Percentiles rank a stretch among this genome's conserved stretches.
These are phyloP conservation scores for Stratiomys singularior DNA, from an alignment of 2,888 invertebrate genomes.

Conservation along the genomic window DNA sequence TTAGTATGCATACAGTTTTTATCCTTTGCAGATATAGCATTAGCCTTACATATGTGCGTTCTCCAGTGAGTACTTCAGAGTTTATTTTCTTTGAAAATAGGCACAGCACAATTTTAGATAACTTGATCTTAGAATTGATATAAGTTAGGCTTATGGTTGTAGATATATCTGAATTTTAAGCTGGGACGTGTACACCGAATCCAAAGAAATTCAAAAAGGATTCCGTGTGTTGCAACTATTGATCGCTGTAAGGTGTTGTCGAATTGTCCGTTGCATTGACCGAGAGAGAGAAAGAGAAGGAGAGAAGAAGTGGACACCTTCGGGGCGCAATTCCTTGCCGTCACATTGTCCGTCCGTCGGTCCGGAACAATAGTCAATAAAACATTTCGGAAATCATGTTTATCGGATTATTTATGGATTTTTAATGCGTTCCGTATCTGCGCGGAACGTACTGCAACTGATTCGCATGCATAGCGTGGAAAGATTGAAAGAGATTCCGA, in stretches of 20 bases:
- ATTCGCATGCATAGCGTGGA: constrained; percentile 44
- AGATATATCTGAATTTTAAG: no score
- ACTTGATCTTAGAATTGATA: no score
- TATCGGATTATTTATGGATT: constrained; percentile 66
- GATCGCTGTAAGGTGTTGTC: background rate
- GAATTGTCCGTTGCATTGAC: background rate
- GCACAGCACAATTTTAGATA: no score
- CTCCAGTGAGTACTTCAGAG: no score
- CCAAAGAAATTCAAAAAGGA: background rate
- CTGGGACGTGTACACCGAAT: no score
- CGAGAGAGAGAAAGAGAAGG: background rate
- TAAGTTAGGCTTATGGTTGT: no score
- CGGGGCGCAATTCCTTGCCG: constrained; percentile 29
- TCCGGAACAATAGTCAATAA: constrained; percentile 65
- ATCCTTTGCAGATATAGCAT: background rate
- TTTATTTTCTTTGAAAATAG: no score
- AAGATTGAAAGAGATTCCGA: constrained; percentile 53
- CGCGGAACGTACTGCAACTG: constrained; percentile 39
- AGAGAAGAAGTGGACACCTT: constrained; percentile 11
- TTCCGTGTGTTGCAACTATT: background rate
- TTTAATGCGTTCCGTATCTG: constrained; percentile 66
- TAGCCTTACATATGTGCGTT: background rate
- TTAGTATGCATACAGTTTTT: background rate
- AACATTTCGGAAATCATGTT: constrained; percentile 66
- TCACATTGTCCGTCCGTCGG: constrained; percentile 22